These are phyloP conservation scores for Ceriagrion tenellum DNA, from an alignment of 2,888 invertebrate species.

Conservation along the genomic window DNA sequence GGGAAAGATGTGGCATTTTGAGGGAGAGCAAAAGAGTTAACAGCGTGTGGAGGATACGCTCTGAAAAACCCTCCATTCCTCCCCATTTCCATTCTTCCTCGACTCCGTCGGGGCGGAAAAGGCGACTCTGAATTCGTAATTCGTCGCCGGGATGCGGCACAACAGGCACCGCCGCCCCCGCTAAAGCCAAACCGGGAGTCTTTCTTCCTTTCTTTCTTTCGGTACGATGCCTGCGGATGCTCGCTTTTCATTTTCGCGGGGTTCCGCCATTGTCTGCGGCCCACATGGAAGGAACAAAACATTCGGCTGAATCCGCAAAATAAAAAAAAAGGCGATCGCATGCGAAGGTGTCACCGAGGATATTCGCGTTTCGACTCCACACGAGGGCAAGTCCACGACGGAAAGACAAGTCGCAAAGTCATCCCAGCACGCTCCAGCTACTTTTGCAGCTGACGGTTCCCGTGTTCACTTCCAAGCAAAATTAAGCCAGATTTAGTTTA, in stretches of 20 bases:
- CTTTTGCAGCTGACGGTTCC: no score
- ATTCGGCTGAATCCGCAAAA: neutral
- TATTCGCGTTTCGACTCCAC: neutral
- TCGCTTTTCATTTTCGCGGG: neutral
- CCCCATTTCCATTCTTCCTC: conserved; percentile 18
- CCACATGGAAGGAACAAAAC: neutral
- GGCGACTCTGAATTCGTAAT: conserved; percentile 13
- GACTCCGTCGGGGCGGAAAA: neutral
- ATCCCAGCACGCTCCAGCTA: neutral
- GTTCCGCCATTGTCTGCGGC: neutral
- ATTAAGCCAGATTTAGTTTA: no score
- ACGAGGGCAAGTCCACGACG: neutral
- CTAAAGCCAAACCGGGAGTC: neutral
- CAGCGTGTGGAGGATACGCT: conserved; percentile 52
- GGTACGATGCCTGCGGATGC: neutral
- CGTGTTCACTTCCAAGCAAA: no score
- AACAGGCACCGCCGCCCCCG: neutral
- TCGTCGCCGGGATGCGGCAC: conserved; percentile 13
- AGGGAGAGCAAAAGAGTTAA: conserved; percentile 18
- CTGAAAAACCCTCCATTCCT: conserved; percentile 2
- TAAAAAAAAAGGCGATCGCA: neutral
- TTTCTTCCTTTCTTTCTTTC: neutral
- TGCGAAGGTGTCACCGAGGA: no score
- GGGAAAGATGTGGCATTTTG: neutral
- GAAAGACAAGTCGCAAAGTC: neutral